Evolutionary conservation across 2,797 vertebrate genomes (phyloP).

Genomic region (Geotria australis): DNA sequence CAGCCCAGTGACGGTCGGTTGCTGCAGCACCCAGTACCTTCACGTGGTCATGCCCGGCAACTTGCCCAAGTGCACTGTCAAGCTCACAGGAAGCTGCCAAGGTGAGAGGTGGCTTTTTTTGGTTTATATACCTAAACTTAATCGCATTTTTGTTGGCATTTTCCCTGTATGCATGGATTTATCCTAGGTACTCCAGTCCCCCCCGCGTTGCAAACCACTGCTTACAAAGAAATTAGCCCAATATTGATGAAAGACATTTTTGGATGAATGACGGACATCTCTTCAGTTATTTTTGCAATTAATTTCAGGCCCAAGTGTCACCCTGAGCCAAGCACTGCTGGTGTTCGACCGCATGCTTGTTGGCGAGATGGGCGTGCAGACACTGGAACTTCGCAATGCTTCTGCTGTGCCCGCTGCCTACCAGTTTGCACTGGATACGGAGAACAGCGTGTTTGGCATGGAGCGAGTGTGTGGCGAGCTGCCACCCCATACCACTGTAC

Average conservation of each 20-base stretch:
- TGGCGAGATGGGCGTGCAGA: constrained; percentile 7
- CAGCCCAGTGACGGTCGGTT: constrained; percentile 24
- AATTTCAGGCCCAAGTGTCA: constrained; percentile 28
- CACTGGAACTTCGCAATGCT: constrained; percentile 28
- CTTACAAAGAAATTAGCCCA: no score
- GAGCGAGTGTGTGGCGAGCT: constrained; percentile 22
- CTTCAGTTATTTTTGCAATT: neutral
- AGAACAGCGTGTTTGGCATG: constrained; percentile 42
- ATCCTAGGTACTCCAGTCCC: no score
- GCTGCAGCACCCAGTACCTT: constrained; percentile 34
- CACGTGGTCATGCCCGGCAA: constrained; percentile 18
- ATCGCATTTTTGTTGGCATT: no score
- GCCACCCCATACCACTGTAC: constrained; percentile 11
- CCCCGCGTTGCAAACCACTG: no score
- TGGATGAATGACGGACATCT: neutral
- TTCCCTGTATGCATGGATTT: no score
- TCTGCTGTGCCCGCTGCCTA: constrained; percentile 24
- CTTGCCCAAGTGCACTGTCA: constrained; percentile 19
- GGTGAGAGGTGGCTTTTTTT: constrained; percentile 13
- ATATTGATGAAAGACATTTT: neutral
- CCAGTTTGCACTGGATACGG: constrained; percentile 42
- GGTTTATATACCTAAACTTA: no score
- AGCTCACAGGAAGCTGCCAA: constrained; percentile 31
- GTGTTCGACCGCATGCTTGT: constrained; percentile 31
- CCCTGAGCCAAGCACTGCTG: constrained; percentile 19